phyloP scores from a whole-genome alignment of 2,888 invertebrate species.

The Drosophila kuntzei region DNA sequence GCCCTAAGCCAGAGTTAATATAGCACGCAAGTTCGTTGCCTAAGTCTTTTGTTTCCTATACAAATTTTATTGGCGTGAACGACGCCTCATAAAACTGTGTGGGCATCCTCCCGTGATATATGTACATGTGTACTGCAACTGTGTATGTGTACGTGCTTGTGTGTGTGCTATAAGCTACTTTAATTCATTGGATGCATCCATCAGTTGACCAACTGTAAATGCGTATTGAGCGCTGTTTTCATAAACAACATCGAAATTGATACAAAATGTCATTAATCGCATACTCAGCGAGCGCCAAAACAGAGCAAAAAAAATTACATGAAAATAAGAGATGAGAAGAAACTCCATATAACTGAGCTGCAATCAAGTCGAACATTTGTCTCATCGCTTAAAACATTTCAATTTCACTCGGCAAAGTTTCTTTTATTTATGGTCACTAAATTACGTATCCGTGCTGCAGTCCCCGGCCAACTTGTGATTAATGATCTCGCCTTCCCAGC shows the following conservation, averaged over 20 bases:
- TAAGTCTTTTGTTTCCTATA: constrained; percentile 69
- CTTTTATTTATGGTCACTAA: constrained; percentile 79
- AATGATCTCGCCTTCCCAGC: constrained; percentile 65
- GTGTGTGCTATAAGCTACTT: constrained; percentile 32
- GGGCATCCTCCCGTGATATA: constrained; percentile 14
- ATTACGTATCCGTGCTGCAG: constrained; percentile 72
- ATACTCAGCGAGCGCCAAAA: constrained; percentile 54
- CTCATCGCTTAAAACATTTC: constrained; percentile 81
- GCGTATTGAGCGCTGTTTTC: constrained; percentile 76
- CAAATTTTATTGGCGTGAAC: constrained; percentile 45
- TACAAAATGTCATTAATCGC: constrained; percentile 76
- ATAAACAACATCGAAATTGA: constrained; percentile 77
- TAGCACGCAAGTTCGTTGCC: constrained; percentile 62
- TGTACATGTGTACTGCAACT: not conserved
- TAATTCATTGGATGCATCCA: constrained; percentile 52
- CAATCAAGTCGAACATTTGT: constrained; percentile 78
- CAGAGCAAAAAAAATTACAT: constrained; percentile 24
- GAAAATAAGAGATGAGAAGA: not conserved
- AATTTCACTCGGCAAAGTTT: constrained; percentile 74
- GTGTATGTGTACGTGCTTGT: constrained; percentile 11
- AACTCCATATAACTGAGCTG: constrained; percentile 45
- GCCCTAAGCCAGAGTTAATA: constrained; percentile 16
- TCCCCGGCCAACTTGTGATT: constrained; percentile 62
- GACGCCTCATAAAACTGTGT: constrained; percentile 16
- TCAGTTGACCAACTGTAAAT: constrained; percentile 67